A percentile compares a stretch with the other conserved stretches of the same genome.
Conservation (phyloP, 2,888 invertebrate genomes). For the Drosophila algonquin region DNA sequence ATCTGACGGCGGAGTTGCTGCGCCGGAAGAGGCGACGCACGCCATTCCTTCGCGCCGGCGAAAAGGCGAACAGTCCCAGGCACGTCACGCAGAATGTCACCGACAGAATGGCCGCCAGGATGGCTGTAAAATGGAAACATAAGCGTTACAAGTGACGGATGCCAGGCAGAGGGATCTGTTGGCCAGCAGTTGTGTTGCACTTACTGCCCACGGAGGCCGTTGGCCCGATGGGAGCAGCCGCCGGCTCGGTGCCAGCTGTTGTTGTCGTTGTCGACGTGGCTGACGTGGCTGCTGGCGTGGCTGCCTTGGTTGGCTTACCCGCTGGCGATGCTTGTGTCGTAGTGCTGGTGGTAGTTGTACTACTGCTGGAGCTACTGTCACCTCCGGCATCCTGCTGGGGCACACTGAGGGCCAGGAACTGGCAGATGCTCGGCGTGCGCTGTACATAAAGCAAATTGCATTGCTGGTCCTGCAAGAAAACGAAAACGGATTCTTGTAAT, state of each 20-base stretch:
- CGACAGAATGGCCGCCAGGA: slow-evolving; percentile 76
- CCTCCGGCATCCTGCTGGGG: slow-evolving; percentile 31
- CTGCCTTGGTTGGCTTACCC: slow-evolving; percentile 63
- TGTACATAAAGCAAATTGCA: slow-evolving; percentile 82
- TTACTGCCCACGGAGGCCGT: slow-evolving; percentile 79
- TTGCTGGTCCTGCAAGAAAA: slow-evolving; percentile 66
- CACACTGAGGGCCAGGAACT: slow-evolving; percentile 76
- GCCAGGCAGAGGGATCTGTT: slow-evolving; percentile 6
- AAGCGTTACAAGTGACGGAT: slow-evolving; percentile 14
- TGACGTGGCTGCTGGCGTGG: slow-evolving; percentile 28
- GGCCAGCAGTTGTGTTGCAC: slow-evolving; percentile 49
- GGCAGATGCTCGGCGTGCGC: slow-evolving; percentile 82
- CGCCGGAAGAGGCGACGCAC: slow-evolving; percentile 75
- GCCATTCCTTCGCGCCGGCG: slow-evolving; percentile 77
- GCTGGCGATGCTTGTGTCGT: slow-evolving; percentile 46
- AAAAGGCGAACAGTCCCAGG: slow-evolving; percentile 77
- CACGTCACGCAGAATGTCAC: slow-evolving; percentile 75
- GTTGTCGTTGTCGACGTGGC: slow-evolving; percentile 45
- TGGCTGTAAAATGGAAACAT: slow-evolving; percentile 56
- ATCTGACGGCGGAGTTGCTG: slow-evolving; percentile 77
- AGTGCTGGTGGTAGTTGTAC: slow-evolving; percentile 26
- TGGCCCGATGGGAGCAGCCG: slow-evolving; percentile 58
- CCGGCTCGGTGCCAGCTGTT: slow-evolving; percentile 47
- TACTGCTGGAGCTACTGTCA: slow-evolving; percentile 22
- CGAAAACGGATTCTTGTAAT: slow-evolving; percentile 55